Evolutionary conservation across 2,797 vertebrate species (phyloP), one percentile per base, ranked within the genome.

Genomic region (Kryptolebias ocellatus): DNA sequence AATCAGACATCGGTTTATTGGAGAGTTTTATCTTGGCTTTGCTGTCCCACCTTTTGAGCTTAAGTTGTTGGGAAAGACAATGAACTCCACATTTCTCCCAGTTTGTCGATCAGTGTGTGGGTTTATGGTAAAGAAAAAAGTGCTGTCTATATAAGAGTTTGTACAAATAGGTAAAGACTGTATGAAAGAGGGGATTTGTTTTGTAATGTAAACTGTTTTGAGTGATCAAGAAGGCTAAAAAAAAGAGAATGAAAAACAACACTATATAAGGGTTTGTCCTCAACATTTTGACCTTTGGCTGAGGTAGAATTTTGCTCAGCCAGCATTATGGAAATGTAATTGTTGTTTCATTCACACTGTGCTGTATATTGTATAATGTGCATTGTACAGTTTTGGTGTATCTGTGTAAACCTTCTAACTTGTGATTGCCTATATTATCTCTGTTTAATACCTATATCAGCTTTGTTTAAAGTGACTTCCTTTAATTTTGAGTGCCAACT

Each of bases 301-400:
- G 27, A 0, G 7, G 4, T 4, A 57, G 27, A 16, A 50, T 55
- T 16, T 31, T 55, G 45, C 7, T 24, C 28, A 14, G 4, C 2
- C 28, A 24, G 7, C 1, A 60, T 18, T 17, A 60, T 50, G 17
- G 52, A 28, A 81, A 68, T 78, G 53, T 77, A 18, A 56, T 63
- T 57, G 14, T 50, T 80, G 72, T 82, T 60, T 6, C 24, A 44
- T 62, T 42, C 4, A 51, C 70, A 52, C 18, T 61, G 59, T 85
- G 39, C 39, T 42, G 4, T 12, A 42, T 28, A 46, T 4, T 70
- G 29, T 60, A 64, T 46, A 64, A 6, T 53, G 60, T 80, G 49
- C 16, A 39, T 53, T 70, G 67, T 77, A 31, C 66, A 70, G 59
- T 73, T 60, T 53, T 70, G 20, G 28, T 18, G n/a, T 49, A 67